A percentile compares a stretch with the other conserved stretches of the same genome.
Conservation (phyloP, 2,797 vertebrate species). For the Zalophus californianus region DNA sequence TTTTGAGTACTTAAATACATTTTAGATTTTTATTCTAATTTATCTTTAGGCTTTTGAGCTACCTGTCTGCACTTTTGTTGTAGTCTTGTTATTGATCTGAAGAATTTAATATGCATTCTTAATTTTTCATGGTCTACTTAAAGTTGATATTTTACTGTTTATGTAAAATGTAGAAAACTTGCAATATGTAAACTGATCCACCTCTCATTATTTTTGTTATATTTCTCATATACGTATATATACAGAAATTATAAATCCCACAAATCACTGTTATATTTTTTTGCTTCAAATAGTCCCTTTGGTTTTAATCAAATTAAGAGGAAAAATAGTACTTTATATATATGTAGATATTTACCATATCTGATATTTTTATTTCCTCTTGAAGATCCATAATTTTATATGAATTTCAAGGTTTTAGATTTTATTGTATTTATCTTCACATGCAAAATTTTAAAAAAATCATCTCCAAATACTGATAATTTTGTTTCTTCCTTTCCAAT, state of each 20-base stretch:
- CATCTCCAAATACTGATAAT: background rate
- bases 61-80: background rate
- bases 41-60: background rate
- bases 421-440: background rate
- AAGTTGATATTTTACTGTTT: background rate
- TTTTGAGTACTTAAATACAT: background rate
- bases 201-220: background rate
- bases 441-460: background rate
- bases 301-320: background rate
- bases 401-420: background rate
- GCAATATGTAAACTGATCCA: background rate
- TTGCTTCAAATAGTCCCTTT: background rate
- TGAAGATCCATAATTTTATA: background rate
- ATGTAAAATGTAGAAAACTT: background rate
- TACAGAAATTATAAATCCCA: background rate
- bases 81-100: background rate
- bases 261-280: background rate
- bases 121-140: background rate
- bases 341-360: background rate
- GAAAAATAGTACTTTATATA: background rate
- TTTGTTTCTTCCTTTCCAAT: background rate
- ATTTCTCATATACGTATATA: background rate
- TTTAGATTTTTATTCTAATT: background rate
- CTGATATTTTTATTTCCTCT: background rate
- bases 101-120: background rate